phyloP scores from a whole-genome alignment of 2,888 invertebrate species.

The Leucania comma region DNA sequence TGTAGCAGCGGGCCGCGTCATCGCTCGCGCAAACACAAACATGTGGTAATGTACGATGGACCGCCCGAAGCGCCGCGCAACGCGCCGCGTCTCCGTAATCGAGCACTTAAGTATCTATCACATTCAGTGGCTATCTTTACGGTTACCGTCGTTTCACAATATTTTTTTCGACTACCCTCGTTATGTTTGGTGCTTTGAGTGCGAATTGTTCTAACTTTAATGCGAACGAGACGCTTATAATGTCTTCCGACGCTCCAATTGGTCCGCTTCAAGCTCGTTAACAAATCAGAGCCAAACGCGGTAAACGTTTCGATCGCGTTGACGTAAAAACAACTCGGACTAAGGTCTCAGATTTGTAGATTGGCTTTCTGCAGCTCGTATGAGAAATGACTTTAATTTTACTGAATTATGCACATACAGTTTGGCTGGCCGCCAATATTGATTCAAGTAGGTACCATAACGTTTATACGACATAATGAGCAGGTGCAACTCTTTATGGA shows the following conservation, averaged over 20 bases:
- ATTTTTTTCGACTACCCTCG: not conserved
- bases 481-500: conserved; percentile 24
- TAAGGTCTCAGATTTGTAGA: too few species aligned
- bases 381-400: not conserved
- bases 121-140: not conserved
- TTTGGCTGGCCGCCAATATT: conserved; percentile 21
- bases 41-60: too few species aligned
- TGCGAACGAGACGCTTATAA: too few species aligned
- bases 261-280: too few species aligned
- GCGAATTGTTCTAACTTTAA: not conserved
- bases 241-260: too few species aligned
- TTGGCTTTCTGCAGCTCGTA: not conserved
- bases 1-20: too few species aligned
- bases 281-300: too few species aligned
- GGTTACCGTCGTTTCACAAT: not conserved
- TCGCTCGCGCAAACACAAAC: too few species aligned
- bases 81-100: too few species aligned
- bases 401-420: not conserved
- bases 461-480: conserved; percentile 21
- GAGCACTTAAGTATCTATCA: not conserved
- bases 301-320: too few species aligned
- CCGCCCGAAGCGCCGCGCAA: too few species aligned
- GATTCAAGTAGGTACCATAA: conserved; percentile 13
- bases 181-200: not conserved
- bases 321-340: too few species aligned